A percentile compares a stretch with the other conserved stretches of the same genome.
Conservation (phyloP, 2,113 vertebrate species). For the Macrotus californicus region DNA sequence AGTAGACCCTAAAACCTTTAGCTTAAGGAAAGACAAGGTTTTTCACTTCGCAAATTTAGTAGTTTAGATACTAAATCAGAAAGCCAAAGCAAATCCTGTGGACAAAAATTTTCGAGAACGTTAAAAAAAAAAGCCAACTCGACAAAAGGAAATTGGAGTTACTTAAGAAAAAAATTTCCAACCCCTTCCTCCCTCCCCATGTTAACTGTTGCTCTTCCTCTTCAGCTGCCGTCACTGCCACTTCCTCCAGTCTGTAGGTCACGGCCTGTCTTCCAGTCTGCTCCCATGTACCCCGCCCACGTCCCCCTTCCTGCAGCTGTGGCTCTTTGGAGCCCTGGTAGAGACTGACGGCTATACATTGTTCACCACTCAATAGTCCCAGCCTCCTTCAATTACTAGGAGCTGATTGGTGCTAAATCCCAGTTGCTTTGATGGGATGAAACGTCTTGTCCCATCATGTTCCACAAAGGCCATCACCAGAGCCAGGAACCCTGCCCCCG, state of each 20-base stretch:
- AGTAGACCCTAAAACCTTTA: background rate
- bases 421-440: background rate
- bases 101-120: background rate
- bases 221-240: fast-evolving
- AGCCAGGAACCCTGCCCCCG: background rate
- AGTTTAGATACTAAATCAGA: background rate
- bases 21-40: background rate
- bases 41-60: background rate
- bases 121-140: background rate
- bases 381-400: background rate
- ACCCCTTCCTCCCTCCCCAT: background rate
- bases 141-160: background rate
- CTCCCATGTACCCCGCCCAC: fast-evolving
- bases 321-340: background rate
- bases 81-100: background rate
- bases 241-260: background rate
- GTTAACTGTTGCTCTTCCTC: background rate
- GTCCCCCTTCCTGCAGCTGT: background rate
- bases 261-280: fast-evolving
- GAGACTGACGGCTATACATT: fast-evolving
- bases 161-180: background rate
- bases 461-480: background rate
- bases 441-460: background rate
- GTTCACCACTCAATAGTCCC: fast-evolving
- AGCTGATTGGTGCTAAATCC: background rate